Percentiles rank a stretch among this genome's conserved stretches.
phyloP scores from a whole-genome alignment of 2,888 invertebrate species.

The Tetrapedia diversipes region DNA sequence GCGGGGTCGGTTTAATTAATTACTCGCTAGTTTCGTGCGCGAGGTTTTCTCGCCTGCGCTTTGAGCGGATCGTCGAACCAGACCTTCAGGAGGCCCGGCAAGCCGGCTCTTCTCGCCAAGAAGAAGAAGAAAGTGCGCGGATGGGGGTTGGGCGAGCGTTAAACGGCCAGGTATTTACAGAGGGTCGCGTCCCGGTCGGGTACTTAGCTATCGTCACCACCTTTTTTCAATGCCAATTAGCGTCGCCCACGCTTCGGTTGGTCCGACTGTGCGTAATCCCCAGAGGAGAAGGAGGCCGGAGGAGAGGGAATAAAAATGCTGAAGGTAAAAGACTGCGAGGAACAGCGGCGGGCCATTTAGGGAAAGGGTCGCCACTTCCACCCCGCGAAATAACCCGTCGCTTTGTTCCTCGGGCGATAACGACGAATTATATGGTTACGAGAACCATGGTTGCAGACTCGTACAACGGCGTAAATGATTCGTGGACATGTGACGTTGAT shows the following conservation, averaged over 20 bases:
- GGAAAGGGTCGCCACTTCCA: conserved; percentile 55
- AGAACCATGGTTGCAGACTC: conserved; percentile 16
- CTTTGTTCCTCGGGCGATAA: conserved; percentile 57
- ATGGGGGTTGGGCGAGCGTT: conserved; percentile 19
- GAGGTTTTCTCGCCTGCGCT: conserved; percentile 45
- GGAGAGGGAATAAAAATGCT: not conserved
- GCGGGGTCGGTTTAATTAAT: conserved; percentile 71
- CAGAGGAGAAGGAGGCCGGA: conserved; percentile 10
- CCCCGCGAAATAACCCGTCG: conserved; percentile 61
- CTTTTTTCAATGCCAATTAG: conserved; percentile 81
- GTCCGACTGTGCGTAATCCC: conserved; percentile 53
- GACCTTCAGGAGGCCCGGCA: conserved; percentile 31
- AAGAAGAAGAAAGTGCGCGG: conserved; percentile 44
- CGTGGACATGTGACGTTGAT: not conserved
- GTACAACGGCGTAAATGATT: not conserved
- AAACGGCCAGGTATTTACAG: conserved; percentile 48
- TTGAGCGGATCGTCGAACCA: conserved; percentile 56
- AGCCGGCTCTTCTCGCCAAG: not conserved
- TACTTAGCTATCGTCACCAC: conserved; percentile 77
- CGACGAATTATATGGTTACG: conserved; percentile 47
- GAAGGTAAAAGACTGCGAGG: conserved; percentile 29
- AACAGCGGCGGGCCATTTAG: conserved; percentile 31
- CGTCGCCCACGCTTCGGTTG: conserved; percentile 69
- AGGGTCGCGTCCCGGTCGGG: conserved; percentile 58
- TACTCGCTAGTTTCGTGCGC: conserved; percentile 67